Conservation (phyloP, 64 coral and sea anemone species). For the Cladopsammia gracilis region DNA sequence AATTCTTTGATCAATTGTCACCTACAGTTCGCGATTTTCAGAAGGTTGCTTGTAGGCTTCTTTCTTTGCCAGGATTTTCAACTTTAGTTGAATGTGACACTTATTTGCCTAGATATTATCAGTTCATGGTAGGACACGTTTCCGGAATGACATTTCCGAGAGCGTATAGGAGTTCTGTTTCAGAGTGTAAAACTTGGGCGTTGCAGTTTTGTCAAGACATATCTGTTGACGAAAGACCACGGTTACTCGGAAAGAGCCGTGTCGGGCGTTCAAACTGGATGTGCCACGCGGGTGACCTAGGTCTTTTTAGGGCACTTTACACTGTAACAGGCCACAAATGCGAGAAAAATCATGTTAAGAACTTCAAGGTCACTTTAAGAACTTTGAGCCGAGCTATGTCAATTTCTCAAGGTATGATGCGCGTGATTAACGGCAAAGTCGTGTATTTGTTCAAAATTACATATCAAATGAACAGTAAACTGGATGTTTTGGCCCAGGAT, state of each 20-base stretch:
- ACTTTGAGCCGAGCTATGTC: background rate
- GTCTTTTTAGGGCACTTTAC: background rate
- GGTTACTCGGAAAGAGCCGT: background rate
- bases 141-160: background rate
- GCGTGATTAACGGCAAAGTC: background rate
- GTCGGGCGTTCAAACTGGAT: background rate
- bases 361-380: background rate
- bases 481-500: too few relatives aligned
- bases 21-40: conserved; percentile 12
- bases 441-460: background rate
- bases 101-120: conserved; percentile 39
- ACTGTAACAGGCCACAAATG: background rate
- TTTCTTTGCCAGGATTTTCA: conserved; percentile 55
- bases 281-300: background rate
- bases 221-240: background rate
- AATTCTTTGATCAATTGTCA: conserved; percentile 22
- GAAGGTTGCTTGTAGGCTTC: background rate
- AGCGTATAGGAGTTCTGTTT: background rate
- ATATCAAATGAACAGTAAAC: background rate
- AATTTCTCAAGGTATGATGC: background rate
- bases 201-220: background rate
- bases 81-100: conserved; percentile 48
- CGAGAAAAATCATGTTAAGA: background rate
- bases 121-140: background rate
- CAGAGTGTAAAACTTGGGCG: conserved; percentile 29